Evolutionary conservation across 2,113 vertebrate genomes (phyloP).

Genomic region (Gymnobelideus leadbeateri): DNA sequence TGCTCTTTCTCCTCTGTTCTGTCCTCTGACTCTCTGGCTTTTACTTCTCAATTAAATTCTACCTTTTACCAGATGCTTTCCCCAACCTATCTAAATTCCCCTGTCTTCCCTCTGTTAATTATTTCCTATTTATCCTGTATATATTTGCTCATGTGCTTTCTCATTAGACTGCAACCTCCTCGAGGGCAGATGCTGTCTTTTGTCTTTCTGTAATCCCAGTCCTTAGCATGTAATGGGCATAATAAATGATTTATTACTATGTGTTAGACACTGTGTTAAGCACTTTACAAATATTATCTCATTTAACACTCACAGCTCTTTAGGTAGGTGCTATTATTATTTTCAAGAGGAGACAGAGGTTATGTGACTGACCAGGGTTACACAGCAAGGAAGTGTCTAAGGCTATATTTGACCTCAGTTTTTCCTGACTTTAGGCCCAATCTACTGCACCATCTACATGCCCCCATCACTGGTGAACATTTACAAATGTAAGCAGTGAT

Average conservation of each 20-base stretch:
- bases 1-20: background rate
- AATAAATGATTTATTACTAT: no score
- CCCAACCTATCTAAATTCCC: background rate
- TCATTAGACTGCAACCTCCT: background rate
- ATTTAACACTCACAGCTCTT: background rate
- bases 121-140: background rate
- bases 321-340: background rate
- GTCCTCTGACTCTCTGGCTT: background rate
- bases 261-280: no score
- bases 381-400: background rate
- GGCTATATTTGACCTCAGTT: background rate
- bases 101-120: background rate
- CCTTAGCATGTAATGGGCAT: no score
- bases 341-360: background rate
- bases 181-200: background rate
- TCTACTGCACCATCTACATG: background rate
- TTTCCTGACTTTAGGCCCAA: no score
- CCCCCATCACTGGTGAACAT: background rate
- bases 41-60: background rate
- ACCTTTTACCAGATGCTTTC: background rate
- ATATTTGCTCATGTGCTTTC: background rate
- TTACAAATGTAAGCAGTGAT: background rate
- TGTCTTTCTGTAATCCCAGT: background rate
- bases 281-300: background rate
- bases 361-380: background rate